Evolutionary conservation across 2,113 vertebrate species (phyloP), one percentile per base, ranked within the genome.

Genomic region (Stictonetta naevosa): DNA sequence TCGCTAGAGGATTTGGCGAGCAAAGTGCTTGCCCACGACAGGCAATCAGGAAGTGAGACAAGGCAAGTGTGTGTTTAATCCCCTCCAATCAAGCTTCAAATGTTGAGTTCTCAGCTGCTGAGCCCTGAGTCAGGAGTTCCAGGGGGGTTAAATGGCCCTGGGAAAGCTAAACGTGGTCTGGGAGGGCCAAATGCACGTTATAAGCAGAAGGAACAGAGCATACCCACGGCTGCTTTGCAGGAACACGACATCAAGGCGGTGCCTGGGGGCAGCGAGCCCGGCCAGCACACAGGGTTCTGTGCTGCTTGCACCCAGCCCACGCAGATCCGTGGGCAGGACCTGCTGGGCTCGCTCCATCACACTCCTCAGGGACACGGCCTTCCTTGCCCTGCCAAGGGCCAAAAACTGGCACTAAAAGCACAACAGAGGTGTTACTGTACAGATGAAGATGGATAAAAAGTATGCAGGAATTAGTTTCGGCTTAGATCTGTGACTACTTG

Each of bases 251-350:
- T 1, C 3, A 2, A 50, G 26, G 38, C 1, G 0, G 8, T 31
- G n/a, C 38, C 6, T 55, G 44, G 16, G 38, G 58, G 88, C 80
- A 84, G 26, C 18, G 38, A 55, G 55, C 75, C 18, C 13, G 9
- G 29, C 8, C n/a, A 71, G 11, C 1, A 0, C 69, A 58, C 0
- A 0, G 8, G 26, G 0, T 59, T 38, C 38, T 22, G 33, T 21
- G n/a, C 29, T 3, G 1, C 19, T 38, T 55, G 12, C 4, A 1
- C 25, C n/a, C 44, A 59, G 0, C 8, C 52, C 3, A 0, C 1
- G 8, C 42, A 53, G 63, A 40, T 42, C 25, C 21, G 13, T 21
- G 26, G 21, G 46, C 46, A 68, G 71, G 53, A 86, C 10, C 53
- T 34, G 40, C 1, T 38, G 48, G 33, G 26, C 11, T 80, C 14